Evolutionary conservation across 2,888 invertebrate genomes (phyloP).

Genomic region (Oxytorus armatus): DNA sequence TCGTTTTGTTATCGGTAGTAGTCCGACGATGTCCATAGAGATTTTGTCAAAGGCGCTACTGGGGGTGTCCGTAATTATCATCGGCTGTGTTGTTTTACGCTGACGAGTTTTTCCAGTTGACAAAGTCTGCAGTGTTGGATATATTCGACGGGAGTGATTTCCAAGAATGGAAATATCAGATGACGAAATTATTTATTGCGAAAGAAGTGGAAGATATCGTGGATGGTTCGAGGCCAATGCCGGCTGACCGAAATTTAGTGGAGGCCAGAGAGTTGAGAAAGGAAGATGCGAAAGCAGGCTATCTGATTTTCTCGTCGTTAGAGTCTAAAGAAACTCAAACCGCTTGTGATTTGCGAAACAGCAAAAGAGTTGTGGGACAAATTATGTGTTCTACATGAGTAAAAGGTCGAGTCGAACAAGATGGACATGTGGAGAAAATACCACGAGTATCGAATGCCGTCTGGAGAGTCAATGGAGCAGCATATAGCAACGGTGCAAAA

Average conservation of each 20-base stretch:
- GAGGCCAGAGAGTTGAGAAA: too few species aligned
- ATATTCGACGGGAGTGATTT: neutral
- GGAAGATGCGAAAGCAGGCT: conserved; percentile 43
- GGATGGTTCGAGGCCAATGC: neutral
- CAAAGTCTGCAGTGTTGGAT: neutral
- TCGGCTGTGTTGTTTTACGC: neutral
- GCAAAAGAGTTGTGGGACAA: conserved; percentile 5
- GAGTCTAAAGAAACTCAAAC: conserved; percentile 40
- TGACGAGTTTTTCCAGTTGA: too few species aligned
- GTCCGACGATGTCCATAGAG: too few species aligned
- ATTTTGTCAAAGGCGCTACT: too few species aligned
- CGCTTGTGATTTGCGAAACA: conserved; percentile 30
- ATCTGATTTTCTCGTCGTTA: conserved; percentile 13
- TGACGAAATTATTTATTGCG: neutral
- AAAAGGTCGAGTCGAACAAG: conserved; percentile 8
- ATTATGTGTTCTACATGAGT: neutral
- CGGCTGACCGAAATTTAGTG: too few species aligned
- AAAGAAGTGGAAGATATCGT: neutral
- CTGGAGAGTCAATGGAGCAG: neutral
- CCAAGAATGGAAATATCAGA: conserved; percentile 2
- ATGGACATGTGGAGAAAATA: neutral
- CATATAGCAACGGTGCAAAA: conserved; percentile 7
- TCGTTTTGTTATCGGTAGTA: too few species aligned
- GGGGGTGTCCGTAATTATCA: too few species aligned
- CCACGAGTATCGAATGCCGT: conserved; percentile 4